phyloP scores from a whole-genome alignment of 2,797 vertebrate species.

The Coranthus polyacanthus region DNA sequence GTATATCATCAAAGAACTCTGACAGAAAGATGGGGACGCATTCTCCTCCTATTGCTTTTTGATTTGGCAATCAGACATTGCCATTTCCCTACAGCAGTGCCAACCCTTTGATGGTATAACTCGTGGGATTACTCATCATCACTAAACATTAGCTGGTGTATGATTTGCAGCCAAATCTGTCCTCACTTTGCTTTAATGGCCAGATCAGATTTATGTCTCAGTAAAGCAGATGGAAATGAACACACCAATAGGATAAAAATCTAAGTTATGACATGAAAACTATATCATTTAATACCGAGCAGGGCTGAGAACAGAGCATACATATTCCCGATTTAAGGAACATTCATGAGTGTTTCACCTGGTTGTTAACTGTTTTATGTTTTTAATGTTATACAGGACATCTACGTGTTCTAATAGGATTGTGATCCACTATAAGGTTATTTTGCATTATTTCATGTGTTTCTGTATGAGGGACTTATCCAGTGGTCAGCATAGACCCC shows the following conservation, averaged over 20 bases:
- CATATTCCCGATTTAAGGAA: not conserved
- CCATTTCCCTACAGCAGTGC: not conserved
- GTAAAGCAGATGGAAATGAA: constrained; percentile 4
- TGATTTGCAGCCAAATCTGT: constrained; percentile 8
- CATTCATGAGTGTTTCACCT: constrained; percentile 3
- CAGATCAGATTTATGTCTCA: not conserved
- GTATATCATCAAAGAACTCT: constrained; percentile 19
- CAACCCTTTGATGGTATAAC: constrained; percentile 26
- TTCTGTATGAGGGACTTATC: too few relatives aligned
- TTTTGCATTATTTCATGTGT: too few relatives aligned
- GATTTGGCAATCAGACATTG: constrained; percentile 14
- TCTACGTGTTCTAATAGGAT: too few relatives aligned
- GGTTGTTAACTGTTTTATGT: not conserved
- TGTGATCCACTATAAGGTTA: too few relatives aligned
- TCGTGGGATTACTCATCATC: constrained; percentile 11
- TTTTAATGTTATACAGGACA: not conserved
- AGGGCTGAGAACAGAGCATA: too few relatives aligned
- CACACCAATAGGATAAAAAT: not conserved
- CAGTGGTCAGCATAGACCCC: too few relatives aligned
- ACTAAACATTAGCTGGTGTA: constrained; percentile 3
- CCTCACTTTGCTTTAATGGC: not conserved
- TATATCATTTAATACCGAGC: too few relatives aligned
- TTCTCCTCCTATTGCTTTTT: constrained; percentile 2
- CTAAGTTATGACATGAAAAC: too few relatives aligned
- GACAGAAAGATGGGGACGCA: constrained; percentile 2